Evolutionary conservation across 2,113 vertebrate genomes (phyloP).

Genomic region (Panthera leo): DNA sequence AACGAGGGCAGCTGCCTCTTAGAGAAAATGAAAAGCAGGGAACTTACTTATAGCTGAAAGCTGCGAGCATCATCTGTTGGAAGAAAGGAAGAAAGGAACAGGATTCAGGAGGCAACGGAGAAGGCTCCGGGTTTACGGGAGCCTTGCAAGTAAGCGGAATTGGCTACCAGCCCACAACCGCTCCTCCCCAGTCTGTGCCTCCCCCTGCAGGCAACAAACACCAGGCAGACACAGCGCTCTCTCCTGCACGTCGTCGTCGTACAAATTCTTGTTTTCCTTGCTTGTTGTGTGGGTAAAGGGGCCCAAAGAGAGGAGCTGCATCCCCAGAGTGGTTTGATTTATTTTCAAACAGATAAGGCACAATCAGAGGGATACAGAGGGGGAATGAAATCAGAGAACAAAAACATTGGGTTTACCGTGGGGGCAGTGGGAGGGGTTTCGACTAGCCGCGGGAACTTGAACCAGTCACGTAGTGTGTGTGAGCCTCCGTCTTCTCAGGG

Average conservation of each 20-base stretch:
- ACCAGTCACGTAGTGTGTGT: neutral
- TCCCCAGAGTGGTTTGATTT: neutral
- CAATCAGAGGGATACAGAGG: neutral
- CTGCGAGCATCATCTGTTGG: neutral
- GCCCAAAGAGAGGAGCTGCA: neutral
- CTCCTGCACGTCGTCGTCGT: neutral
- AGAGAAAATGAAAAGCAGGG: neutral
- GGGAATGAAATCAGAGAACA: neutral
- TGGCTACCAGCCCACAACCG: neutral
- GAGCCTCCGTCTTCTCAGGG: neutral
- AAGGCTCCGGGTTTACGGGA: neutral
- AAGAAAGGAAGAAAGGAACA: neutral
- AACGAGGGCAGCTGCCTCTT: neutral
- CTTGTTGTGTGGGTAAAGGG: neutral
- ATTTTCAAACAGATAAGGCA: neutral
- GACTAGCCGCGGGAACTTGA: neutral
- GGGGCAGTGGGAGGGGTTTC: neutral
- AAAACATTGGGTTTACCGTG: neutral
- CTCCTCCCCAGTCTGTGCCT: neutral
- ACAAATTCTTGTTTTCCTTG: neutral
- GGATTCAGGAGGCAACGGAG: neutral
- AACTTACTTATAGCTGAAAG: neutral
- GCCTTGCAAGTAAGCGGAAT: neutral
- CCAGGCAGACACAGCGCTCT: accelerated
- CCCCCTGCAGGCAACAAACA: accelerated